Conservation (phyloP, 2,797 vertebrate species). For the Leptoclinus maculatus region DNA sequence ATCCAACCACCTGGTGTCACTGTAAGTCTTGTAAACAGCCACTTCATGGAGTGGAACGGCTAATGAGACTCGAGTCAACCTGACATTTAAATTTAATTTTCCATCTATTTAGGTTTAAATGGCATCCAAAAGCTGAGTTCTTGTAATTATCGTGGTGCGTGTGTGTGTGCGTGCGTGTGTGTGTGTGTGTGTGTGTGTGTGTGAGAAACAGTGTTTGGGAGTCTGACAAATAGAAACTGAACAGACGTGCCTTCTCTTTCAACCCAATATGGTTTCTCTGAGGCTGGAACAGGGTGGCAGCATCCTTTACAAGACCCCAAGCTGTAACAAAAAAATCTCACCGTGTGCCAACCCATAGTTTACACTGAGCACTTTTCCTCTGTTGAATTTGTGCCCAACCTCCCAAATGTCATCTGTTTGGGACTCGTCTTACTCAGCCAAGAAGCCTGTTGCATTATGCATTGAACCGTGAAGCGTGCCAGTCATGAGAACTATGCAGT, state of each 20-base stretch:
- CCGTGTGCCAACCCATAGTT: constrained; percentile 50
- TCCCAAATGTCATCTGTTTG: constrained; percentile 71
- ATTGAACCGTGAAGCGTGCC: constrained; percentile 50
- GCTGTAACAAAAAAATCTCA: constrained; percentile 37
- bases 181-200: constrained; percentile 20
- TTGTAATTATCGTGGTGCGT: constrained; percentile 60
- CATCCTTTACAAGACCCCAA: constrained; percentile 24
- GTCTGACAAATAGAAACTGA: constrained; percentile 36
- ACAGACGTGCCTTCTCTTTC: constrained; percentile 51
- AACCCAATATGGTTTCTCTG: constrained; percentile 52
- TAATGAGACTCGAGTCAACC: constrained; percentile 55
- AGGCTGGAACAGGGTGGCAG: constrained; percentile 40
- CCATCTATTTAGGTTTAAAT: constrained; percentile 76
- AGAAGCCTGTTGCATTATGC: constrained; percentile 71
- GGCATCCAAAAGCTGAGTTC: constrained; percentile 60
- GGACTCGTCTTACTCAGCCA: constrained; percentile 55
- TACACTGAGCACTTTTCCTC: constrained; percentile 49
- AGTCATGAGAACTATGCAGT: constrained; percentile 46
- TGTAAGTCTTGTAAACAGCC: constrained; percentile 67
- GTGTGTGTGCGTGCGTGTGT: constrained; percentile 22
- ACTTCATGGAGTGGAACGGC: constrained; percentile 28
- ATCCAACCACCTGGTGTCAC: constrained; percentile 77
- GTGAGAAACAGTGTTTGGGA: constrained; percentile 43
- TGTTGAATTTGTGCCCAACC: constrained; percentile 65
- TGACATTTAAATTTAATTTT: constrained; percentile 73